Conservation (phyloP, 2,888 invertebrate genomes). For the Drosophila formosana region DNA sequence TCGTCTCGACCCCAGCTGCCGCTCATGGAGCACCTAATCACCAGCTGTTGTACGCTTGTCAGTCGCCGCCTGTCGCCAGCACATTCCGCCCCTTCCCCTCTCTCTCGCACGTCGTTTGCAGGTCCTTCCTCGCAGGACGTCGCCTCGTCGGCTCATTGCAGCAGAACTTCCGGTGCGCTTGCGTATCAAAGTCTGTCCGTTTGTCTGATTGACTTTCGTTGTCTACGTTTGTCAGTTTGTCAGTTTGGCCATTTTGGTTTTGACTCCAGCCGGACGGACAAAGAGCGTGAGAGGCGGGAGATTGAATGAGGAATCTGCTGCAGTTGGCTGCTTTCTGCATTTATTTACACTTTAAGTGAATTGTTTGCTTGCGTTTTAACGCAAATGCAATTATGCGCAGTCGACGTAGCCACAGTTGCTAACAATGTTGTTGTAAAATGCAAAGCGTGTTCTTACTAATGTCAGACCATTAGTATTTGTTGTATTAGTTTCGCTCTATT, state of each 20-base stretch:
- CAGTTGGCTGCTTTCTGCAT: slow-evolving; percentile 52
- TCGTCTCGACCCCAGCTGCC: slow-evolving; percentile 13
- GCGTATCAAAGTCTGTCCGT: slow-evolving; percentile 73
- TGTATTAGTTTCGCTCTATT: slow-evolving; percentile 40
- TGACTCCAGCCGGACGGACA: slow-evolving; percentile 49
- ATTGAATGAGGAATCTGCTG: slow-evolving; percentile 43
- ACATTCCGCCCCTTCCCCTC: slow-evolving; percentile 17
- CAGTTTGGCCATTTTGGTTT: slow-evolving; percentile 79
- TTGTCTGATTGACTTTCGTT: slow-evolving; percentile 80
- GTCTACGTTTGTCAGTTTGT: slow-evolving; percentile 76
- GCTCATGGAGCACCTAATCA: slow-evolving; percentile 59
- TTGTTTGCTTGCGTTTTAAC: slow-evolving; percentile 81
- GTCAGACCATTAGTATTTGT: slow-evolving; percentile 61
- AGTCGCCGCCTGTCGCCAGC: slow-evolving; percentile 30
- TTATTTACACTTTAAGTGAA: slow-evolving; percentile 80
- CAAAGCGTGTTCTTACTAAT: slow-evolving; percentile 59
- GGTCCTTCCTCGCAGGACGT: slow-evolving; percentile 16
- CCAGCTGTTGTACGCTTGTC: slow-evolving; percentile 67
- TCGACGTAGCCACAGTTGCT: slow-evolving; percentile 27
- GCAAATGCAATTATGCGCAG: slow-evolving; percentile 77
- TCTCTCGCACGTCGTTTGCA: not conserved
- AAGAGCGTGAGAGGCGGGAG: slow-evolving; percentile 3
- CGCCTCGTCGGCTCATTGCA: slow-evolving; percentile 67
- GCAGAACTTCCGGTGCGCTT: slow-evolving; percentile 75
- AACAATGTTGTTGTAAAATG: slow-evolving; percentile 33